Conservation (phyloP, 2,797 vertebrate genomes). For the Labeo calbasu region DNA sequence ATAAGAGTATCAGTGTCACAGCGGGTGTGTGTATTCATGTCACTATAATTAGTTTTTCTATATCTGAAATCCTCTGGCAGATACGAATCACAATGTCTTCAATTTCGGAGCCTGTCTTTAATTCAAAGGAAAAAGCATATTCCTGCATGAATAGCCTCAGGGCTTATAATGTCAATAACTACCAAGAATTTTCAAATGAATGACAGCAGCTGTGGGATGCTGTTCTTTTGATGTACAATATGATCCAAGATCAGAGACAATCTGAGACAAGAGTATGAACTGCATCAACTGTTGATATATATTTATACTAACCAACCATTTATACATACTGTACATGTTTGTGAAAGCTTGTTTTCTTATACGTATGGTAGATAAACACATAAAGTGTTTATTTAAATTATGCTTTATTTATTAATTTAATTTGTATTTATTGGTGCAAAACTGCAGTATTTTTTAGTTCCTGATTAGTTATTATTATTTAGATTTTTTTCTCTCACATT, state of each 20-base stretch:
- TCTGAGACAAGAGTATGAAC: slow-evolving; percentile 7
- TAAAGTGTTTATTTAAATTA: background rate
- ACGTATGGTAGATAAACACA: background rate
- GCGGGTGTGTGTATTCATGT: background rate
- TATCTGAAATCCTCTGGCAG: slow-evolving; percentile 23
- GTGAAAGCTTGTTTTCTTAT: background rate
- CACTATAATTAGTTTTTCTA: slow-evolving; percentile 25
- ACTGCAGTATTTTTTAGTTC: background rate
- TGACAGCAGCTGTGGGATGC: slow-evolving; percentile 17
- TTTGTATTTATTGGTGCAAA: background rate
- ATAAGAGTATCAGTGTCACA: slow-evolving; percentile 5
- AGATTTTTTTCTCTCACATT: background rate
- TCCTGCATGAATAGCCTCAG: slow-evolving; percentile 12
- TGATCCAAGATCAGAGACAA: background rate
- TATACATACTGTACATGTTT: background rate
- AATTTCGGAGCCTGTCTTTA: slow-evolving; percentile 17
- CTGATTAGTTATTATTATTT: background rate
- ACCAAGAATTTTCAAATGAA: background rate
- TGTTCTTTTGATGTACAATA: slow-evolving; percentile 2
- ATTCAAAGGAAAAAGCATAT: slow-evolving; percentile 30
- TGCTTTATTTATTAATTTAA: background rate
- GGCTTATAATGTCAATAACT: slow-evolving; percentile 5
- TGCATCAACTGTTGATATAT: background rate
- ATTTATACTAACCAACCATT: background rate
- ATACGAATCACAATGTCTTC: slow-evolving; percentile 27